These are phyloP conservation scores for Palaemon carinicauda DNA, from an alignment of 1,140 invertebrate genomes.

Conservation along the genomic window DNA sequence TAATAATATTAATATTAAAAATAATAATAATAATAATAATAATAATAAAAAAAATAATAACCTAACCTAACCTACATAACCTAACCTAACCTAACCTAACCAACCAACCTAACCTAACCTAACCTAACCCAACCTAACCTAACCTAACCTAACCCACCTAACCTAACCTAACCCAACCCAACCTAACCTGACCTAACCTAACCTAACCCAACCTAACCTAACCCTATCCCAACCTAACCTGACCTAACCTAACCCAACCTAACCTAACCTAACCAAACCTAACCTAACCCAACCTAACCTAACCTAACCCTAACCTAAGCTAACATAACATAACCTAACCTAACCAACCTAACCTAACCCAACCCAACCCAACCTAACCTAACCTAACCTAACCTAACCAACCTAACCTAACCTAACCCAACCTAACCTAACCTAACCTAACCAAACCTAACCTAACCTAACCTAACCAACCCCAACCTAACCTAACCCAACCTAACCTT, in stretches of 20 bases:
- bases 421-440: slow-evolving; percentile 15
- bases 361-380: slow-evolving; percentile 16
- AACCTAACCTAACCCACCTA: neutral
- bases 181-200: neutral
- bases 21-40: neutral
- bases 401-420: too few species aligned
- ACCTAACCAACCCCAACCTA: neutral
- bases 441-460: neutral
- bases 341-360: neutral
- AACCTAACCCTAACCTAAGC: neutral
- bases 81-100: too few species aligned
- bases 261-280: neutral
- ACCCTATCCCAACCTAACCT: neutral
- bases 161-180: neutral
- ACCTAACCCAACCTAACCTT: neutral
- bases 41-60: neutral
- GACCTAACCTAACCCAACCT: neutral
- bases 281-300: slow-evolving; percentile 7
- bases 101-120: neutral
- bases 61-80: too few species aligned
- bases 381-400: neutral
- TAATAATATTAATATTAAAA: neutral
- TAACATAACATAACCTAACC: neutral
- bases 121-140: slow-evolving; percentile 8
- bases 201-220: neutral